Evolutionary conservation across 2,888 invertebrate species (phyloP).

Genomic region (Antheraea yamamai): DNA sequence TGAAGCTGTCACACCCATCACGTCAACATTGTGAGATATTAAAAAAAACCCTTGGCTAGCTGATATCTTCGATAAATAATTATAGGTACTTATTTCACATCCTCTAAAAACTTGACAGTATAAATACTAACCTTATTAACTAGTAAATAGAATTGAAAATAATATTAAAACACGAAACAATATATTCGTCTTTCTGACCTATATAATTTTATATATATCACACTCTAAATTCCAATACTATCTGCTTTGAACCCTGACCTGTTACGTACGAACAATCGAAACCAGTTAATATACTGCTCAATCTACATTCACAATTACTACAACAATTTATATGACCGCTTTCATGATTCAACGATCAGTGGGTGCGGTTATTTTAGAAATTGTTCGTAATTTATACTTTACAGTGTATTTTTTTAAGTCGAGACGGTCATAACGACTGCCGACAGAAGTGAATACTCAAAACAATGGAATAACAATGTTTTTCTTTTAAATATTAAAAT

Average conservation of each 20-base stretch:
- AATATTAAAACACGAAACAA: not conserved
- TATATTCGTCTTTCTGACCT: not conserved
- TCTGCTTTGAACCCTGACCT: constrained; percentile 21
- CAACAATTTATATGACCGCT: not conserved
- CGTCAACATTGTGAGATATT: too few relatives aligned
- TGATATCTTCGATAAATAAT: too few relatives aligned
- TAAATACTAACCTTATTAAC: not conserved
- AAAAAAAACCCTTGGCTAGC: too few relatives aligned
- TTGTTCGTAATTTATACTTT: too few relatives aligned
- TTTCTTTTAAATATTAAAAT: too few relatives aligned
- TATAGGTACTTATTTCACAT: too few relatives aligned
- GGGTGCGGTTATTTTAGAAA: too few relatives aligned
- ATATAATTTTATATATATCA: not conserved
- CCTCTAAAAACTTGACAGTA: not conserved
- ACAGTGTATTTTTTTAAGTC: too few relatives aligned
- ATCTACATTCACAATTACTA: not conserved
- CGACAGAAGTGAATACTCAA: too few relatives aligned
- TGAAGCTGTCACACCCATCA: too few relatives aligned
- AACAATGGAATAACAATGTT: too few relatives aligned
- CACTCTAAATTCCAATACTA: constrained; percentile 13
- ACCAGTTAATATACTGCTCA: constrained; percentile 15
- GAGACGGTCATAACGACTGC: too few relatives aligned
- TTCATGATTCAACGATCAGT: not conserved
- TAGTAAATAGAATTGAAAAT: not conserved
- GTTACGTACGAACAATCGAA: constrained; percentile 7